Conservation (phyloP, 2,797 vertebrate species). For the Cyprinodon diabolis region DNA sequence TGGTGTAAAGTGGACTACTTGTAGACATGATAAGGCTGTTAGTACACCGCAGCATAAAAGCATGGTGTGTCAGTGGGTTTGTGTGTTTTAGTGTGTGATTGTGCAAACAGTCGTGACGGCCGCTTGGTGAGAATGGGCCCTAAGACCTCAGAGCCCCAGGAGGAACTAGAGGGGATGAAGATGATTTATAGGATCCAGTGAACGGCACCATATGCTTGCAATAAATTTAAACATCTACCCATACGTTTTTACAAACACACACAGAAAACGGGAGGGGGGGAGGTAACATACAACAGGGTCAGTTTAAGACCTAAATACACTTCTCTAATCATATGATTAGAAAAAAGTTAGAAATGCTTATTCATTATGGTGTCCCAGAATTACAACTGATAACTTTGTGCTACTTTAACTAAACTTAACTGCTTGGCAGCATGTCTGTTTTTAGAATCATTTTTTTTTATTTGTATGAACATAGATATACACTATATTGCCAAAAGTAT, state of each 20-base stretch:
- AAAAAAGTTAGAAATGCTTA: slow-evolving; percentile 10
- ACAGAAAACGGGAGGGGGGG: slow-evolving; percentile 31
- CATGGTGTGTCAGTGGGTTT: slow-evolving; percentile 10
- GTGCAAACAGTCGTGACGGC: slow-evolving; percentile 42
- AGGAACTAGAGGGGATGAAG: slow-evolving; percentile 63
- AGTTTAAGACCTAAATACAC: slow-evolving; percentile 52
- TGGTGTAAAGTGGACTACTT: slow-evolving; percentile 29
- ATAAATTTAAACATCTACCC: slow-evolving; percentile 45
- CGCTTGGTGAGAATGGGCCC: slow-evolving; percentile 49
- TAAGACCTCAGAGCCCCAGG: slow-evolving; percentile 66
- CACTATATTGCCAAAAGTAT: too few species aligned
- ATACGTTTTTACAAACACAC: slow-evolving; percentile 8
- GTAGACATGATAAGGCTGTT: slow-evolving; percentile 37
- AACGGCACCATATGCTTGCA: slow-evolving; percentile 66
- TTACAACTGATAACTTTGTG: neutral
- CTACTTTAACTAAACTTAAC: neutral
- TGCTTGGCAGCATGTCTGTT: neutral
- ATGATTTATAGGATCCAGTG: slow-evolving; percentile 80
- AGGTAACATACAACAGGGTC: slow-evolving; percentile 57
- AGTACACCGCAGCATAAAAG: slow-evolving; percentile 24
- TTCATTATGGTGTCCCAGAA: slow-evolving; percentile 9
- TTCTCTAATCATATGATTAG: slow-evolving; percentile 33
- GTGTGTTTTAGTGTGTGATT: slow-evolving; percentile 11
- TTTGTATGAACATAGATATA: neutral
- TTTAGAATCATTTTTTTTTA: neutral